Evolutionary conservation across 2,797 vertebrate species (phyloP).

Genomic region (Pagetopsis macropterus): DNA sequence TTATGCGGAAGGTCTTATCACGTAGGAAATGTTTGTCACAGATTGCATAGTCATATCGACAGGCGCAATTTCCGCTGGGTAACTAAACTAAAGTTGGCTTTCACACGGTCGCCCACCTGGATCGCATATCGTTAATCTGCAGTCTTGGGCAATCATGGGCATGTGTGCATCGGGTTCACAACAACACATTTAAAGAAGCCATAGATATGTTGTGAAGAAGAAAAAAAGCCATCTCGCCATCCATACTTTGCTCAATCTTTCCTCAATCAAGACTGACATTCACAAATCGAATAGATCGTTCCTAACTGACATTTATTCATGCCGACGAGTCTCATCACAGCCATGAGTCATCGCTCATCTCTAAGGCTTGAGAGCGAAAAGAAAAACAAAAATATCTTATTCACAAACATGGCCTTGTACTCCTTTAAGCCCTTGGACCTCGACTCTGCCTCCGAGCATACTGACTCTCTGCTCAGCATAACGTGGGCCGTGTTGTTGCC

Average conservation of each 20-base stretch:
- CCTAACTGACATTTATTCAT: slow-evolving; percentile 46
- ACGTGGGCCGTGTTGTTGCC: slow-evolving; percentile 77
- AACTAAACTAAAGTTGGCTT: slow-evolving; percentile 12
- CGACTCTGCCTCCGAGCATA: slow-evolving; percentile 41
- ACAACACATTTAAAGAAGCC: not conserved
- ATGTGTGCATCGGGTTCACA: not conserved
- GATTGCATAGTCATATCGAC: slow-evolving; percentile 18
- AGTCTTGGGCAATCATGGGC: not conserved
- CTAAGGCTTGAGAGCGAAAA: slow-evolving; percentile 20
- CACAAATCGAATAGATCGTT: slow-evolving; percentile 23
- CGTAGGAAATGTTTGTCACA: slow-evolving; percentile 11
- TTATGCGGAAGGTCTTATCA: not conserved
- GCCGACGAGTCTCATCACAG: slow-evolving; percentile 23
- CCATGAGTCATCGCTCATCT: slow-evolving; percentile 56
- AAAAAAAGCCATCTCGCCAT: not conserved
- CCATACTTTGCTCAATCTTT: not conserved
- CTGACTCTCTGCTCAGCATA: slow-evolving; percentile 53
- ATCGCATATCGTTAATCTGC: not conserved
- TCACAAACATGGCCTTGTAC: slow-evolving; percentile 57
- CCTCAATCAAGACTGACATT: slow-evolving; percentile 20
- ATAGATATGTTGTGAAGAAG: not conserved
- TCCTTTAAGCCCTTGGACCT: slow-evolving; percentile 55
- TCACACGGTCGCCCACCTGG: not conserved
- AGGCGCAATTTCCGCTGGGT: slow-evolving; percentile 19
- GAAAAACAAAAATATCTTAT: slow-evolving; percentile 39